Conservation (phyloP, 37 sponge, comb jelly and placozoan species). For the Spongilla lacustris region DNA sequence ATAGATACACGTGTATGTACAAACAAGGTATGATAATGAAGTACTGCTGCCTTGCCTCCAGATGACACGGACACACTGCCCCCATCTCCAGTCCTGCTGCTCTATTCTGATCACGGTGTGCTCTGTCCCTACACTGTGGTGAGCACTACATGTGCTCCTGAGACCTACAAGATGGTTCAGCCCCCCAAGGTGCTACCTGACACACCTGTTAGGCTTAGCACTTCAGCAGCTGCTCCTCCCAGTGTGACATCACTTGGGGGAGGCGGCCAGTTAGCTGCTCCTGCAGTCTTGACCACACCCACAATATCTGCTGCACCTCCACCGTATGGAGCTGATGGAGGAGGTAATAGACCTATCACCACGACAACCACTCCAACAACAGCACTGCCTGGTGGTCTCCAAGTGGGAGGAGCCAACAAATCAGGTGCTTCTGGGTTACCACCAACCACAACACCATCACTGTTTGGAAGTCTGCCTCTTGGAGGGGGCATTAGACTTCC, state of each 20-base stretch:
- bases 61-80: constrained; percentile 48
- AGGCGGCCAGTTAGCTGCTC: too few species aligned
- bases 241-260: too few species aligned
- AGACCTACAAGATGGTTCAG: constrained; percentile 19
- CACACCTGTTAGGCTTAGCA: constrained; percentile 1
- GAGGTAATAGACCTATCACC: background rate
- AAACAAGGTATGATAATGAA: background rate
- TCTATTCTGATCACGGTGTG: constrained; percentile 63
- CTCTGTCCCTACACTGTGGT: constrained; percentile 65
- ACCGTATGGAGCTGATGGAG: background rate
- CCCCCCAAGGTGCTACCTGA: constrained; percentile 42
- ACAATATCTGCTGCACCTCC: background rate
- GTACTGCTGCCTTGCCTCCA: constrained; percentile 1
- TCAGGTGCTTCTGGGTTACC: background rate
- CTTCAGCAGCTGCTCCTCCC: background rate
- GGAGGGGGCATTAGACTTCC: background rate
- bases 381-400: background rate
- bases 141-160: constrained; percentile 17
- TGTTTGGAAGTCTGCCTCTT: background rate
- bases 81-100: constrained; percentile 67
- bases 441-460: background rate
- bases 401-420: background rate
- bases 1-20: background rate
- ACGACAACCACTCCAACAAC: background rate
- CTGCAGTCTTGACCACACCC: background rate